phyloP scores from a whole-genome alignment of 2,888 invertebrate species.

The Acronicta leporina region DNA sequence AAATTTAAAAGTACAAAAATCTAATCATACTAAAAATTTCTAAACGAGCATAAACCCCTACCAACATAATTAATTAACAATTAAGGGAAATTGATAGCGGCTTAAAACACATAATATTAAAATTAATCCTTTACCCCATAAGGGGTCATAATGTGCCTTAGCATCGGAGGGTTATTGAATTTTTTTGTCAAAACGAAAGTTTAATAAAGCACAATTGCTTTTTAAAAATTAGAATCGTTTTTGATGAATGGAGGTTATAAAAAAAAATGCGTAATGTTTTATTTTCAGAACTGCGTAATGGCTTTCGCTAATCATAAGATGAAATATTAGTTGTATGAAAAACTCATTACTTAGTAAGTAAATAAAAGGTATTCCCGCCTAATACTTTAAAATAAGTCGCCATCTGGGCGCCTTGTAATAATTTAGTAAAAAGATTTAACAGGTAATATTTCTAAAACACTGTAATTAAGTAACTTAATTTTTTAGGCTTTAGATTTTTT shows the following conservation, averaged over 20 bases:
- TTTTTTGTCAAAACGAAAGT: slow-evolving; percentile 10
- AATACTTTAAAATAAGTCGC: too few relatives aligned
- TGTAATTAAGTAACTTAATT: too few relatives aligned
- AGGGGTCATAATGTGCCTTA: not conserved
- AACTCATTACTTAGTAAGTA: not conserved
- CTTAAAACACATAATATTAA: not conserved
- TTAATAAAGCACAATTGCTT: slow-evolving; percentile 5
- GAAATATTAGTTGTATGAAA: slow-evolving; percentile 3
- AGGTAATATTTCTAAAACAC: too few relatives aligned
- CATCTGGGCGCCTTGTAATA: too few relatives aligned
- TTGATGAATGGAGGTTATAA: slow-evolving; percentile 20
- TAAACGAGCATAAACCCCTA: not conserved
- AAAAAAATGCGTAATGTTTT: slow-evolving; percentile 10
- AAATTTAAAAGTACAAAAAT: too few relatives aligned
- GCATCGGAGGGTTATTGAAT: slow-evolving; percentile 6
- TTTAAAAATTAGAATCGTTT: slow-evolving; percentile 11
- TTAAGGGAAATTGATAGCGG: slow-evolving; percentile 1
- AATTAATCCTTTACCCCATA: slow-evolving; percentile 2
- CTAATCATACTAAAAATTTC: too few relatives aligned
- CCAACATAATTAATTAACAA: not conserved
- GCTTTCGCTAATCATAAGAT: slow-evolving; percentile 10
- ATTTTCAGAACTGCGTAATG: slow-evolving; percentile 3
- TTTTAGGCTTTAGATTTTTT: too few relatives aligned
- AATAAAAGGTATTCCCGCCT: not conserved
- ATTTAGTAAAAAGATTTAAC: too few relatives aligned